Evolutionary conservation across 1,140 invertebrate genomes (phyloP), one percentile per base, ranked within the genome.

Genomic region (Vanessa tameamea): DNA sequence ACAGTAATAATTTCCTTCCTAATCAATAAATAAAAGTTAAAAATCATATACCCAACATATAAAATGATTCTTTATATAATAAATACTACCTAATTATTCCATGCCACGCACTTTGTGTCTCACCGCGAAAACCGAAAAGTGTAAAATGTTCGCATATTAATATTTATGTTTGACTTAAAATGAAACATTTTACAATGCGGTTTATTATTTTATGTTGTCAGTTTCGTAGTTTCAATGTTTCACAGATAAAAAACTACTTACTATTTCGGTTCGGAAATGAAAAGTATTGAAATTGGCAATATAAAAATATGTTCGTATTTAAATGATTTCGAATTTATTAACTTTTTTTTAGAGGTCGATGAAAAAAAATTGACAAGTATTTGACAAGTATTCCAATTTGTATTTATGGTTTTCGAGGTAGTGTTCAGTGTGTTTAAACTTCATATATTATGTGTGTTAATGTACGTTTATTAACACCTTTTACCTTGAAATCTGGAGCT

Each of bases 41-140:
- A 26, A 13, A 26, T 31, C 23, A 1, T 12, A 8, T 23, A 6
- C 1, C 6, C 5, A n/a, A 23, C 20, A 57, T 13, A 7, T 26
- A 37, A 61, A 31, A 31, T n/a, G 7, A 43, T 59, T 47, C 26
- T 31, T 31, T 31, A 6, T 59, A 47, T n/a, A 20, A 64, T 72
- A 66, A 75, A 69, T 70, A 31, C 23, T 59, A 69, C 67, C 73
- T 75, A 75, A 75, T 70, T 75, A 75, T 75, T 75, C 73, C 61
- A 53, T 51, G 51, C 73, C 73, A 70, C 65, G 73, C 73, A 69
- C 63, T 75, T 66, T 70, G 73, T 51, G 68, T 75, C 61, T 63
- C 63, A 53, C 73, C 73, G 67, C 73, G 70, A 64, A 31, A 13
- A 74, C 72, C 72, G 63, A 64, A 70, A 71, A 73, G 63, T 73